phyloP scores from a whole-genome alignment of 2,888 invertebrate species.

The Cataglyphis altisquamis region DNA sequence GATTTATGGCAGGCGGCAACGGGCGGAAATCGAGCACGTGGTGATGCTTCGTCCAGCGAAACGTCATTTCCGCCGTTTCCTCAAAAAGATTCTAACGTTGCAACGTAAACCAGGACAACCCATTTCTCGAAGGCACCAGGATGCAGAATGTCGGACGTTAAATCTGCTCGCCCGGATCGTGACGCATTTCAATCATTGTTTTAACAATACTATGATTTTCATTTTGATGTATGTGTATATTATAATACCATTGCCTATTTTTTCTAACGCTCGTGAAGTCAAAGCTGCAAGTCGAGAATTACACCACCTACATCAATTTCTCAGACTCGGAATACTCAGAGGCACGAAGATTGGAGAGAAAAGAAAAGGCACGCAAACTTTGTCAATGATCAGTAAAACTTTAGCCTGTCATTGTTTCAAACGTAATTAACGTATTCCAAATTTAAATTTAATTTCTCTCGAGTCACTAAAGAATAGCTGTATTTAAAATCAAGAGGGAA shows the following conservation, averaged over 20 bases:
- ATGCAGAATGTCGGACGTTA: slow-evolving; percentile 10
- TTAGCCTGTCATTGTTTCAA: not conserved
- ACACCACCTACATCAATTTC: not conserved
- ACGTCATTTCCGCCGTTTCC: slow-evolving; percentile 8
- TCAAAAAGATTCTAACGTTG: slow-evolving; percentile 11
- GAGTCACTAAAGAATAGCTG: not conserved
- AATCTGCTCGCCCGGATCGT: slow-evolving; percentile 10
- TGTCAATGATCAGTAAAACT: not conserved
- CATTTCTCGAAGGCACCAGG: not conserved
- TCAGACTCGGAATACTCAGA: not conserved
- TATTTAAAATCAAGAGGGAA: not conserved
- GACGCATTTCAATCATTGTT: not conserved
- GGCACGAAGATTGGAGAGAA: no score
- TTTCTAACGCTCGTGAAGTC: slow-evolving; percentile 53
- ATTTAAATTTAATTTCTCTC: not conserved
- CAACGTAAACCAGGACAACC: not conserved
- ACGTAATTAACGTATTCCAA: not conserved
- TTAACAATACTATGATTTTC: slow-evolving; percentile 48
- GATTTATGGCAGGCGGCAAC: slow-evolving; percentile 2
- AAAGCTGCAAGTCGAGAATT: not conserved
- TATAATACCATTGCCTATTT: not conserved
- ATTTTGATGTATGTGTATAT: not conserved
- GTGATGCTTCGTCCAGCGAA: not conserved
- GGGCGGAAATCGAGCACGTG: not conserved
- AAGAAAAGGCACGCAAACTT: no score